A percentile compares a stretch with the other conserved stretches of the same genome.
Evolutionary conservation across 1,140 invertebrate species (phyloP).

Genomic region (Cydia pomonella): DNA sequence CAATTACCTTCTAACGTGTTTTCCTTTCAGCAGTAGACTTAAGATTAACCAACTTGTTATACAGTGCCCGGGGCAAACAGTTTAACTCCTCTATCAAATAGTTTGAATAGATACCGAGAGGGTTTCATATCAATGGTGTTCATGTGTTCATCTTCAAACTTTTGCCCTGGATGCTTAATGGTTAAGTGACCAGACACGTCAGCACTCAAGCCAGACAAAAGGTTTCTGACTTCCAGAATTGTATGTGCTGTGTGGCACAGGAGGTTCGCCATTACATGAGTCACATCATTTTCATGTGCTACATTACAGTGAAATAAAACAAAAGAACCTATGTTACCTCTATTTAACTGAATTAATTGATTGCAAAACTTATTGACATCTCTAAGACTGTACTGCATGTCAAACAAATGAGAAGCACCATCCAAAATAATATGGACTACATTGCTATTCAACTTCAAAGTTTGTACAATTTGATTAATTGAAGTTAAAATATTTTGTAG

Average conservation of each 20-base stretch:
- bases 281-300: conserved; percentile 80
- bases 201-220: conserved; percentile 84
- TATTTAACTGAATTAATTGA: conserved; percentile 68
- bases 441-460: conserved; percentile 59
- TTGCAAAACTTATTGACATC: conserved; percentile 81
- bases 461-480: conserved; percentile 51
- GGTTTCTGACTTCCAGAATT: conserved; percentile 82
- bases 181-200: conserved; percentile 85
- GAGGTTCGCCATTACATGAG: conserved; percentile 80
- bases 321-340: conserved; percentile 57
- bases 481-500: conserved; percentile 55
- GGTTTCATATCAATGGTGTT: conserved; percentile 66
- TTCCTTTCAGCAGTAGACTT: background rate
- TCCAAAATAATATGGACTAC: conserved; percentile 84
- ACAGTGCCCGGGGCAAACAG: conserved; percentile 84
- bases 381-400: conserved; percentile 81
- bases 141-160: conserved; percentile 67
- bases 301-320: conserved; percentile 63
- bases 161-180: conserved; percentile 75
- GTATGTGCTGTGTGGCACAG: conserved; percentile 84
- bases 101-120: conserved; percentile 83
- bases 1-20: background rate
- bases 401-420: conserved; percentile 85
- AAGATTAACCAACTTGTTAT: conserved; percentile 40
- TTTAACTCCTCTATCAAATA: conserved; percentile 86